Base-by-base conservation (phyloP, 2,113 vertebrate genomes). In the Salvator merianae region DNA sequence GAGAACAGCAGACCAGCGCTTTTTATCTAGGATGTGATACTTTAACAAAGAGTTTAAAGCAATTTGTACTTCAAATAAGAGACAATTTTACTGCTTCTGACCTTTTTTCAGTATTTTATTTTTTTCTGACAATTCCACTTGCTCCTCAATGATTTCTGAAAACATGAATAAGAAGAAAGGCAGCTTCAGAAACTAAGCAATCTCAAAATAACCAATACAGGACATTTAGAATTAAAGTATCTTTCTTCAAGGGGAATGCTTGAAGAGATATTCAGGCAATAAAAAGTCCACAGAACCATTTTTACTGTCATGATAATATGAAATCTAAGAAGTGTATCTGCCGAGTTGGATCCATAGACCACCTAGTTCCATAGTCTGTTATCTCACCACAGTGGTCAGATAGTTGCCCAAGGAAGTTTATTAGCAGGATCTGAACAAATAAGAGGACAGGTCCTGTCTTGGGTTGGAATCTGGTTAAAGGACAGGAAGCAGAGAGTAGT, bases 21-120 rank as follows among this genome's bases (percentile, higher is more conserved):
- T 82, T 84, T 82, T 14, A 83, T 47, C 5, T 47, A 55, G 14
- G 77, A 14, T 88, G 2, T 18, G 53, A 79, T 59, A 85, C 69
- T 55, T 66, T 53, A 85, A 85, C 82, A 66, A 63, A 83, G 70
- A 89, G 66, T 62, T 71, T 82, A 84, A 89, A 88, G 20, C 82
- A 91, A 92, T 93, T 92, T 93, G 85, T 90, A 85, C 14, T 89
- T 88, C 82, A 88, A 28, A 30, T 72, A 30, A 79, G 7, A 63
- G 79, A 63, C 77, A 63, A 87, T 47, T 91, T 91, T 87, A 85
- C 13, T 93, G 13, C 5, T 70, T 91, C 93, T 93, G 90, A 87
- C 34, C 68, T 91, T 93, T 47, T 91, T n/a, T 75, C 55, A 87
- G 83, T 91, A 38, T 91, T 93, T 93, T 91, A n/a, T 32, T 86